Evolutionary conservation across 2,888 invertebrate genomes (phyloP), one percentile per base, ranked within the genome.

Genomic region (Drosophila multiciliata): DNA sequence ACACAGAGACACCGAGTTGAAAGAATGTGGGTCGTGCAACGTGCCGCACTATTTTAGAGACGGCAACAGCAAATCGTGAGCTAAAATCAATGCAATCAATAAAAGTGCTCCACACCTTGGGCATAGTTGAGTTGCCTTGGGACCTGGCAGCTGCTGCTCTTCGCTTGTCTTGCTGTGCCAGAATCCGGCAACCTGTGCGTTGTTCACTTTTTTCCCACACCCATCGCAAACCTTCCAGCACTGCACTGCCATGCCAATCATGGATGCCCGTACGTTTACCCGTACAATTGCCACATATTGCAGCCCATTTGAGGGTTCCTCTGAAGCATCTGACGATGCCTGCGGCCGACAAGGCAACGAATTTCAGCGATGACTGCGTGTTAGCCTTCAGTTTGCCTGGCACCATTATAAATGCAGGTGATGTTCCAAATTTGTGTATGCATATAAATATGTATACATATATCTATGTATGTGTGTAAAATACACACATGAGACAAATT

Each of bases 61-160:
- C 2, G 38, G 42, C 55, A 74, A 42, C 66, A 73, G 75, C 62
- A 73, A 88, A 75, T 71, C 81, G 68, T 55, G 66, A 66, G 59
- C 64, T 64, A 72, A 86, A 84, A 84, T 88, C 83, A 86, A 88
- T 83, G 87, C 87, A 88, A 83, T 84, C 87, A 81, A 86, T 88
- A 83, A 83, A 78, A 73, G 50, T 67, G 62, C 57, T 64, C 55
- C 69, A 58, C 70, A 73, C 64, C 67, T 45, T 32, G 15, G n/a
- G 29, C 33, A 15, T 53, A 40, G 54, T 52, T 36, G 50, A 33
- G 29, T 45, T 40, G 35, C 55, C 26, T 52, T 29, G 50, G 64
- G 55, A 69, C 40, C 32, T 35, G 32, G 42, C 61, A 82, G 66
- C 66, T 78, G 84, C 64, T 60, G 26, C 62, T 45, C 57, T 64